These are phyloP conservation scores for Macaria liturata DNA, from an alignment of 2,888 invertebrate genomes.

Conservation along the genomic window DNA sequence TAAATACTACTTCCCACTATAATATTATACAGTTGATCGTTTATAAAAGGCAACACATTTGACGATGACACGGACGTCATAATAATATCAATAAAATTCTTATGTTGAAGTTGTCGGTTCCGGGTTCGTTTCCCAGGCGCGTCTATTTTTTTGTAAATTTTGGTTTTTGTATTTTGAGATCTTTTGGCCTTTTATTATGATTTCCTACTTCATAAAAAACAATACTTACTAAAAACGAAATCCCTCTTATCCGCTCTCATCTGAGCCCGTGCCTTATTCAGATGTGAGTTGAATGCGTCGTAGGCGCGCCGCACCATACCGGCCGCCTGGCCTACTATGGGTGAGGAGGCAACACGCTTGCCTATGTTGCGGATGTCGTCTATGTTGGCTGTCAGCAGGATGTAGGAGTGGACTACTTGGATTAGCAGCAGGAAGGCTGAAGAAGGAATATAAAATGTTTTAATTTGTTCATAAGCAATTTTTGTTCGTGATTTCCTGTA, in stretches of 20 bases:
- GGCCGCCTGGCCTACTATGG: slow-evolving; percentile 47
- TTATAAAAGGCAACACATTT: too few relatives aligned
- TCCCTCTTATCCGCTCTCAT: slow-evolving; percentile 14
- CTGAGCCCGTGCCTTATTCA: slow-evolving; percentile 11
- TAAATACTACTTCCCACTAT: too few relatives aligned
- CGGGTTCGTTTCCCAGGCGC: too few relatives aligned
- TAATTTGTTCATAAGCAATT: neutral
- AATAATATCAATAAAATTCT: too few relatives aligned
- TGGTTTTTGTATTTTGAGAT: too few relatives aligned
- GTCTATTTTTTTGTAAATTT: too few relatives aligned
- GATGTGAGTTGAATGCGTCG: slow-evolving; percentile 44
- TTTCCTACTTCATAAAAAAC: too few relatives aligned
- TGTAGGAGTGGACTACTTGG: slow-evolving; percentile 48
- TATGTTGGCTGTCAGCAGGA: slow-evolving; percentile 63
- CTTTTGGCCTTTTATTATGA: too few relatives aligned
- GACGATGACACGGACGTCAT: too few relatives aligned
- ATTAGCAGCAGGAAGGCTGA: slow-evolving; percentile 25
- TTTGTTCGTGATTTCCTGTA: too few relatives aligned
- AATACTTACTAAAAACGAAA: slow-evolving; percentile 1
- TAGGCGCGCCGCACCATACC: slow-evolving; percentile 54
- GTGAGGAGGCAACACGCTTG: slow-evolving; percentile 50
- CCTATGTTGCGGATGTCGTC: slow-evolving; percentile 60
- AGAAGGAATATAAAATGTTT: neutral
- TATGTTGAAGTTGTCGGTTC: too few relatives aligned
- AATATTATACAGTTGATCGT: too few relatives aligned